phyloP scores from a whole-genome alignment of 92 coral and sea anemone genomes.

The Umimayanthus kanabou region DNA sequence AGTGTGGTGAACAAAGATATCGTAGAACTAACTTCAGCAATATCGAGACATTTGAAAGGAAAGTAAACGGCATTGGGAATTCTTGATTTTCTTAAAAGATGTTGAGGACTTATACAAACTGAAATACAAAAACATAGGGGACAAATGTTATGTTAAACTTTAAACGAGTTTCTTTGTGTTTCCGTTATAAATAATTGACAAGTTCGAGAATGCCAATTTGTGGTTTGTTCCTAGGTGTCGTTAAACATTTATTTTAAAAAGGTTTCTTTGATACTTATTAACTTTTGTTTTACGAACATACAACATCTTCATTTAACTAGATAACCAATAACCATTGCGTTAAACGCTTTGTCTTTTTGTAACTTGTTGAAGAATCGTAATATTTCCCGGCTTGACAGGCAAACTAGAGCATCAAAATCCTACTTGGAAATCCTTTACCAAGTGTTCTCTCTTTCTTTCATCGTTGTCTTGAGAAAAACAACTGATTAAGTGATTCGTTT shows the following conservation, averaged over 20 bases:
- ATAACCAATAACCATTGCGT: neutral
- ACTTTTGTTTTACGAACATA: neutral
- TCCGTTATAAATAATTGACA: no score
- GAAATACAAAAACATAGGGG: no score
- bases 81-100: no score
- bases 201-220: neutral
- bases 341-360: neutral
- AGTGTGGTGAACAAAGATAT: neutral
- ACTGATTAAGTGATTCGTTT: no score
- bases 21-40: neutral
- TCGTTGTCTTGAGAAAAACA: neutral
- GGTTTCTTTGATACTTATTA: neutral
- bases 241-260: no score
- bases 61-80: neutral
- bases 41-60: neutral
- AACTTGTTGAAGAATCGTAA: neutral
- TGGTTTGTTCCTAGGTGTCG: no score
- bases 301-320: neutral
- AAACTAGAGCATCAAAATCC: neutral
- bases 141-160: no score
- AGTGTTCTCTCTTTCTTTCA: neutral
- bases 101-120: no score
- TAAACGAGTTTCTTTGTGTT: no score
- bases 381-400: neutral
- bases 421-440: no score